phyloP scores from a whole-genome alignment of 2,113 vertebrate genomes.

The Megaceryle maxima region DNA sequence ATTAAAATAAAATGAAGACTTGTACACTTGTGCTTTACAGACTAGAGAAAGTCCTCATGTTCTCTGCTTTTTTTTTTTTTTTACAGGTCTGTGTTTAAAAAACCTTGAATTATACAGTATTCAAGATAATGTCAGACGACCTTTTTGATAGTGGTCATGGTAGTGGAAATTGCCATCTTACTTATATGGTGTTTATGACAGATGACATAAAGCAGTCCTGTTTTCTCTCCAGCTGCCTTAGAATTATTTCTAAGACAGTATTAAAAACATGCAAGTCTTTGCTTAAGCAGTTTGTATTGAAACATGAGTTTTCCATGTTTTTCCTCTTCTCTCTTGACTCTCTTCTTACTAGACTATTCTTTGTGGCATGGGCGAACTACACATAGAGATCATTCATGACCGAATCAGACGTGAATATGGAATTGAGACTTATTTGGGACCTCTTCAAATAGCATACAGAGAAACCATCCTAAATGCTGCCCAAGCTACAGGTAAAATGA shows the following conservation, averaged over 20 bases:
- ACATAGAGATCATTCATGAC: constrained; percentile 96
- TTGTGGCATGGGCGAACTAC: constrained; percentile 98
- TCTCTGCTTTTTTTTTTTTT: neutral
- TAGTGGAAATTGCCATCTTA: neutral
- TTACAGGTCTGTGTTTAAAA: neutral
- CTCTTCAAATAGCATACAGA: constrained; percentile 93
- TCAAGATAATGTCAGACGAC: neutral
- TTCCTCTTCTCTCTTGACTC: neutral
- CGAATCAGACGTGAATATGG: constrained; percentile 92
- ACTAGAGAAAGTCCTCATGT: neutral
- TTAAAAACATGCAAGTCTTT: neutral
- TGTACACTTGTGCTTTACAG: neutral
- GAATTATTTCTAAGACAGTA: neutral
- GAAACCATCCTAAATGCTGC: constrained; percentile 86
- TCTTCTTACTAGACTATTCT: constrained; percentile 82
- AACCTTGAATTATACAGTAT: neutral
- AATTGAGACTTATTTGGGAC: constrained; percentile 90
- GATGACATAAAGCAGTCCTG: neutral
- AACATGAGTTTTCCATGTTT: neutral
- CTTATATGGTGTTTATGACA: neutral
- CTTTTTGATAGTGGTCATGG: neutral
- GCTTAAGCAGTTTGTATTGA: neutral
- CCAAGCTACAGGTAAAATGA: constrained; percentile 77
- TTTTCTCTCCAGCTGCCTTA: neutral
- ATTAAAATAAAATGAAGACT: neutral